Evolutionary conservation across 1,140 invertebrate species (phyloP), one percentile per base, ranked within the genome.

Genomic region (Sipha flava): DNA sequence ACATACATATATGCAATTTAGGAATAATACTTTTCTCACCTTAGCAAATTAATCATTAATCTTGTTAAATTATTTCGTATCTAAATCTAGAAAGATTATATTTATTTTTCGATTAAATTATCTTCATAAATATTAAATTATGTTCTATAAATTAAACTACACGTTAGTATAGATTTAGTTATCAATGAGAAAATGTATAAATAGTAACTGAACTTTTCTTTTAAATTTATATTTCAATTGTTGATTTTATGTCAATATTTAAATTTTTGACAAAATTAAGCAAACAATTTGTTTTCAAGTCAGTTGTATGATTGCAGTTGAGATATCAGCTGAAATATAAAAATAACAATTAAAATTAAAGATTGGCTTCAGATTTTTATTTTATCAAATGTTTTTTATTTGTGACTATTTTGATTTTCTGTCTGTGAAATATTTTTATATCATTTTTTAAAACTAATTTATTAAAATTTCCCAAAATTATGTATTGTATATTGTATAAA

Each of bases 201-300:
- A n/a, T 0, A 62, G 6, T n/a, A 31, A n/a, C 18, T n/a, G 29
- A 64, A 64, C 37, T 37, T 21, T 21, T 37, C 12, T 64, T 64
- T 31, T 37, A 6, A 37, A 66, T 66, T 4, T 40, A 23, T 5
- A 66, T 40, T 66, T 66, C 12, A 66, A 40, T 66, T 40, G 16
- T 64, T 37, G 10, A 21, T 14, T 57, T 29, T 57, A 64, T 40
- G n/a, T 40, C n/a, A 40, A 66, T 40, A 21, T 66, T 66, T 66
- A 66, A 66, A 40, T 40, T 40, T 12, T 21, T 66, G 34, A 40
- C 34, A 23, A 40, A 66, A 40, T 23, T 64, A 64, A 37, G 37
- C 59, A 64, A 37, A 64, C 34, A 37, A 64, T 64, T 64, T 64
- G n/a, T 64, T 64, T 64, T 37, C n/a, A 14, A 66, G n/a, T 66